Evolutionary conservation across 2,888 invertebrate species (phyloP), one percentile per base, ranked within the genome.

Genomic region (Agrotis puta): DNA sequence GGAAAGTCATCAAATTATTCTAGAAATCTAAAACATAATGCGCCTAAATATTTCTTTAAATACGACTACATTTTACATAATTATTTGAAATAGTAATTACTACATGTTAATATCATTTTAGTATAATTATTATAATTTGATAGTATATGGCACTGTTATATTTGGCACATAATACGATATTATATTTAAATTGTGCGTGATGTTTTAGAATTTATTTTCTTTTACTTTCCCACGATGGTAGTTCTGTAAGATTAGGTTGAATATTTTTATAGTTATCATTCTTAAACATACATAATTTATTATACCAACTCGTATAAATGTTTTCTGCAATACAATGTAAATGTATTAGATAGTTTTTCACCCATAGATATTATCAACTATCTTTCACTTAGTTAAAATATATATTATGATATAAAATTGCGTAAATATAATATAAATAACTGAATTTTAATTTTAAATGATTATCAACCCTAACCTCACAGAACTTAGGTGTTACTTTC

Each of bases 1-100:
- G 88, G 91, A 89, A 90, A 92, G 90, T 89, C 91, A 88, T 90
- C 89, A 89, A 89, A 89, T 91, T 88, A 89, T 87, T 89, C 87
- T 85, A 82, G 85, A 84, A 74, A 74, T 78, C 79, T 82, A 80
- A 84, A 74, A 78, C 71, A 79, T 72, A 80, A 74, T 78, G 65
- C 61, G 70, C 69, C 77, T 77, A 77, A 82, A 84, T 81, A 85
- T 43, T 79, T 69, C 45, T 80, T 22, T 74, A 83, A 74, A 81
- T 75, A 82, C 70, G 81, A 78, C 74, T 84, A 84, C 74, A 86
- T 24, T 51, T 69, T 79, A 79, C 5, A 74, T 59, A 74, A 68
- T 72, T 76, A 11, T 79, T 66, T 74, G 72, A 77, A 75, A 63
- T 59, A 69, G 70, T 73, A 63, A 68, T 65, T 59, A 63, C 66